Evolutionary conservation across 2,113 vertebrate genomes (phyloP).

Genomic region (Butastur rufipennis): DNA sequence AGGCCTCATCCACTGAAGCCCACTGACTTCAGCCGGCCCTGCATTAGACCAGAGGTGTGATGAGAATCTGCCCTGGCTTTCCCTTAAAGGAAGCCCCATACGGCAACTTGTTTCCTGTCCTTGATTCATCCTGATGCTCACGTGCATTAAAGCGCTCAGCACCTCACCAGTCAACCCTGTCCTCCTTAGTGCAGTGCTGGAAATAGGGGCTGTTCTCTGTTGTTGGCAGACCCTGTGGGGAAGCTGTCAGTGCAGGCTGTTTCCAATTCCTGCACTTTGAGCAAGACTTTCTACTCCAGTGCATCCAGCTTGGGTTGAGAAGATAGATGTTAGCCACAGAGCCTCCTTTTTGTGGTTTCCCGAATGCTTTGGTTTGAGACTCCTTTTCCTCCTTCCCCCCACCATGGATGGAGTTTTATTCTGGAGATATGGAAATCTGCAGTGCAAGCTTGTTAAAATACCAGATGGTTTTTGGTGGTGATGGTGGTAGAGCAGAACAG

Average conservation of each 20-base stretch:
- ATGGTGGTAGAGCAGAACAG: background rate
- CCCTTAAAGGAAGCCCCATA: background rate
- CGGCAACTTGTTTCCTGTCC: background rate
- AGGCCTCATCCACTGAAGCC: background rate
- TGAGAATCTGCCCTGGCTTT: background rate
- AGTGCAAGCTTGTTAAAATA: background rate
- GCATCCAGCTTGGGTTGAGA: background rate
- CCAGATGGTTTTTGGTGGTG: background rate
- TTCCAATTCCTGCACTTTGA: background rate
- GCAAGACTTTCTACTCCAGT: background rate
- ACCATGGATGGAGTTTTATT: background rate
- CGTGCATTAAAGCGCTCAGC: fast-evolving
- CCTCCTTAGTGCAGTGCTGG: background rate
- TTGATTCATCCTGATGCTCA: background rate
- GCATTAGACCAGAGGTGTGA: background rate
- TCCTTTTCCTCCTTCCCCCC: background rate
- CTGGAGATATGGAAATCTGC: background rate
- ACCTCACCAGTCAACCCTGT: background rate
- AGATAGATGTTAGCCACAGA: background rate
- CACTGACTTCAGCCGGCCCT: background rate
- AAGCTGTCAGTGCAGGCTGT: background rate
- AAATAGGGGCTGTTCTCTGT: background rate
- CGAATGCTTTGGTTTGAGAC: background rate
- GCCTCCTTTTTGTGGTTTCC: background rate
- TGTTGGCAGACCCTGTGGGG: background rate